Percentiles rank a stretch among this genome's conserved stretches.
Evolutionary conservation across 1,140 invertebrate genomes (phyloP).

Genomic region (Acromyrmex charruanus): DNA sequence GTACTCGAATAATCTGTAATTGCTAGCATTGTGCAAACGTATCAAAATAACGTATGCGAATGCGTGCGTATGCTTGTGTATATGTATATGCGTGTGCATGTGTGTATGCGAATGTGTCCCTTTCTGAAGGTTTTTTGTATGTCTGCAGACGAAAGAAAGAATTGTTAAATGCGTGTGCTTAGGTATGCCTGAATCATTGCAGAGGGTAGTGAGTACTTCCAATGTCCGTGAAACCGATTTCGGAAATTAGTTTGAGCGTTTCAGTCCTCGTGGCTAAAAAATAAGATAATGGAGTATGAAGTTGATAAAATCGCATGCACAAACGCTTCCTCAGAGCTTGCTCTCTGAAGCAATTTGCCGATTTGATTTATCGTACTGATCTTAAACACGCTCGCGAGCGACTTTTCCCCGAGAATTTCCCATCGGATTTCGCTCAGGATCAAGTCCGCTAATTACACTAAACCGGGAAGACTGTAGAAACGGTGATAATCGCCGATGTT

Average conservation of each 20-base stretch:
- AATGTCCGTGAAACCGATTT: slow-evolving; percentile 25
- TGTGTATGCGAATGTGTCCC: not conserved
- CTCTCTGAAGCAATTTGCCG: slow-evolving; percentile 31
- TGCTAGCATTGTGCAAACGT: slow-evolving; percentile 45
- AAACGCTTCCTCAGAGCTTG: slow-evolving; percentile 47
- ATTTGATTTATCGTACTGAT: slow-evolving; percentile 30
- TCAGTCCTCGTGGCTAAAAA: slow-evolving; percentile 2
- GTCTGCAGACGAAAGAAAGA: slow-evolving; percentile 2
- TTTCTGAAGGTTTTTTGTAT: not conserved
- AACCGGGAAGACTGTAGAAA: slow-evolving; percentile 23
- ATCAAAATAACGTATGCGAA: slow-evolving; percentile 32
- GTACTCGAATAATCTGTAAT: slow-evolving; percentile 63
- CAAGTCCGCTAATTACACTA: slow-evolving; percentile 18
- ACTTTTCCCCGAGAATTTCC: not conserved
- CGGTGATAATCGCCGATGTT: slow-evolving; percentile 23
- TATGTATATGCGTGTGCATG: not conserved
- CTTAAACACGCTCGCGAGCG: slow-evolving; percentile 1
- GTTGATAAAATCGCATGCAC: slow-evolving; percentile 53
- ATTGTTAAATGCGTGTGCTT: slow-evolving; percentile 49
- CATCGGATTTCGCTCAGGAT: not conserved
- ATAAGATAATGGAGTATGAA: slow-evolving; percentile 36
- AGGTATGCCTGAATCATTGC: slow-evolving; percentile 58
- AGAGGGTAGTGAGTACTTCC: slow-evolving; percentile 44
- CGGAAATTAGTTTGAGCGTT: not conserved
- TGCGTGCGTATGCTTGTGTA: slow-evolving; percentile 3